Evolutionary conservation across 2,113 vertebrate species (phyloP).

Genomic region (Tiliqua scincoides): DNA sequence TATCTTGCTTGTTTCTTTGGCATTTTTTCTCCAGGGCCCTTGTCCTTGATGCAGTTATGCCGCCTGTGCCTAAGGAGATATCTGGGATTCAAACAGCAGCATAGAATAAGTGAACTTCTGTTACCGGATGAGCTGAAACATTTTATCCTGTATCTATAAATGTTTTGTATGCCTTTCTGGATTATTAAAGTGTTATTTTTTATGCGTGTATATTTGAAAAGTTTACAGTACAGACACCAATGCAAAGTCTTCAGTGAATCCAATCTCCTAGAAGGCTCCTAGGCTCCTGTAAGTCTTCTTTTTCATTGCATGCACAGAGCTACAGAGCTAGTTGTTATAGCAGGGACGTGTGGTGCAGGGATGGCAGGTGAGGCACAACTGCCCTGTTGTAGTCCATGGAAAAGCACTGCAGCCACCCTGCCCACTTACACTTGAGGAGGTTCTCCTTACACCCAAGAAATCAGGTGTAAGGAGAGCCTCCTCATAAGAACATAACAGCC

Average conservation of each 20-base stretch:
- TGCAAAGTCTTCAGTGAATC: neutral
- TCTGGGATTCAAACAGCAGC: conserved; percentile 78
- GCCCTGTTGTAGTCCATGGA: no score
- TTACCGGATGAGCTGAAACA: conserved; percentile 81
- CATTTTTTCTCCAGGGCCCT: conserved; percentile 73
- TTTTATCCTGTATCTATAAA: conserved; percentile 82
- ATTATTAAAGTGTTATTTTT: conserved; percentile 2
- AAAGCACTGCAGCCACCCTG: no score
- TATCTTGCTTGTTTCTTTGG: conserved; percentile 25
- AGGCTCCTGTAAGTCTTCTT: neutral
- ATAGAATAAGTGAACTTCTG: conserved; percentile 73
- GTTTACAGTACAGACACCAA: neutral
- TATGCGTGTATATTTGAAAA: neutral
- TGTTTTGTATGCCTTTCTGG: neutral
- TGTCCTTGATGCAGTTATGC: conserved; percentile 84
- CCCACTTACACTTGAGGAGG: no score
- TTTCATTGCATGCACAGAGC: neutral
- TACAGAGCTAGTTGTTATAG: neutral
- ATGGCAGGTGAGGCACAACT: no score
- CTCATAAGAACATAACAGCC: no score
- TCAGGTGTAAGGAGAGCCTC: no score
- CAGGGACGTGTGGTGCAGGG: no score
- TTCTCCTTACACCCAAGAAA: no score
- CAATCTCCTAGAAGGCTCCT: neutral
- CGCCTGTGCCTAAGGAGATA: conserved; percentile 82